Evolutionary conservation across 2,797 vertebrate genomes (phyloP), one percentile per base, ranked within the genome.

Genomic region (Gallirallus australis): DNA sequence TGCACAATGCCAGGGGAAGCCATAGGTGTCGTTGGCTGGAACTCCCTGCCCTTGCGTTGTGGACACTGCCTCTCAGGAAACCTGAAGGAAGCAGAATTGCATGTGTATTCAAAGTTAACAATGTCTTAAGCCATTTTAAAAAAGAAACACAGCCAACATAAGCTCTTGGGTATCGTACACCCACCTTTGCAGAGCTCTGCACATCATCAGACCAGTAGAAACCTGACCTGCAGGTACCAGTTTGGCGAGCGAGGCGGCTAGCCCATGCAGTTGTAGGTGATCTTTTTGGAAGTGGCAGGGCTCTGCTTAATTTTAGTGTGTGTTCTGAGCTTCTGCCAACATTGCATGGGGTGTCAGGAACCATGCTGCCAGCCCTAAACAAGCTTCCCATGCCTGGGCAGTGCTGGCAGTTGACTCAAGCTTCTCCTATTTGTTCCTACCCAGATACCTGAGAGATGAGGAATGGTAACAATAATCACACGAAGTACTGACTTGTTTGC

Each of bases 401-500:
- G 47, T 6, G 7, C 65, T 72, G 42, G 28, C 17, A 54, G n/a
- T 21, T 75, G 47, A 50, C 6, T 25, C 39, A 30, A 18, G 31
- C 24, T 71, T 77, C 25, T 70, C 27, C 17, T 81, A 4, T 52
- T 52, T 68, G 7, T 23, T 82, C 40, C 31, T 57, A 31, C 33
- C 19, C 45, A 73, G 40, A 39, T 47, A 81, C 30, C 69, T n/a
- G 61, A 60, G 45, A 68, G 57, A 78, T 56, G 81, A 79, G 54
- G 39, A 81, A 28, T 15, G 6, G n/a, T 47, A 63, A n/a, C 19
- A 70, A n/a, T 54, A 45, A 81, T 25, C 6, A 11, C 35, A 37
- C 53, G 28, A 85, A 83, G 31, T 7, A 64, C 19, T 21, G 75
- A 77, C 59, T 95, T 93, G 78, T 63, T 90, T 90, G 89, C 75